Percentiles rank a stretch among this genome's conserved stretches.
These are phyloP conservation scores for Epizoanthus fatuus DNA, from an alignment of 92 coral and sea anemone genomes.

Conservation along the genomic window DNA sequence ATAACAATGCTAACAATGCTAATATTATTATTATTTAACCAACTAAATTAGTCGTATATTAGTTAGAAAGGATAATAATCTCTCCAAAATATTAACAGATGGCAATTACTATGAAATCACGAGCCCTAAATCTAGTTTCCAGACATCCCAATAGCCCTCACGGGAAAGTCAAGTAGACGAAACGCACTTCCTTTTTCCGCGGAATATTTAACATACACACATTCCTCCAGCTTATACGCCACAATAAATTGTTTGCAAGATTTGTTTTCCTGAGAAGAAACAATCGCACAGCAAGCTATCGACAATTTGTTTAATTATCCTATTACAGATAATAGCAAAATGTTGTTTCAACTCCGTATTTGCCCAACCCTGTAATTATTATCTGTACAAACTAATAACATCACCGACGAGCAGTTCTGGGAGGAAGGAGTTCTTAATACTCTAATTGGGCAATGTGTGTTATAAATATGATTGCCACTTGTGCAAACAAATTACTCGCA, in stretches of 20 bases:
- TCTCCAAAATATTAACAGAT: slow-evolving; percentile 8
- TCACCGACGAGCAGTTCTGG: neutral
- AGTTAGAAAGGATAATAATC: neutral
- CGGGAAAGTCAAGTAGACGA: slow-evolving; percentile 3
- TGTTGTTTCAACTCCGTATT: slow-evolving; percentile 5
- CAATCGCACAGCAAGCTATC: slow-evolving; percentile 40
- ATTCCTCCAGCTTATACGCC: neutral
- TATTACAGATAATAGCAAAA: slow-evolving; percentile 38
- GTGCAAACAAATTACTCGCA: slow-evolving; percentile 1
- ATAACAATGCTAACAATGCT: neutral
- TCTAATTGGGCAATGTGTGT: neutral
- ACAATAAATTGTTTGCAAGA: neutral
- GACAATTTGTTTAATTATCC: slow-evolving; percentile 31
- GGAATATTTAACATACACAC: neutral
- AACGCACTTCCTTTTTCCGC: neutral
- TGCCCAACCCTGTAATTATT: slow-evolving; percentile 35
- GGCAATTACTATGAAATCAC: neutral
- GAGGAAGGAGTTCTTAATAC: neutral
- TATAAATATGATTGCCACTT: neutral
- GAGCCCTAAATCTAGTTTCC: neutral
- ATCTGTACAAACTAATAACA: slow-evolving; percentile 31
- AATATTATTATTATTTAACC: no score
- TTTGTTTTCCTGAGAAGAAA: neutral
- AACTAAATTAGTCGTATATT: neutral
- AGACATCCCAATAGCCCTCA: neutral